Base-by-base conservation (phyloP, 2,888 invertebrate species). In the Oxycera nigricornis region DNA sequence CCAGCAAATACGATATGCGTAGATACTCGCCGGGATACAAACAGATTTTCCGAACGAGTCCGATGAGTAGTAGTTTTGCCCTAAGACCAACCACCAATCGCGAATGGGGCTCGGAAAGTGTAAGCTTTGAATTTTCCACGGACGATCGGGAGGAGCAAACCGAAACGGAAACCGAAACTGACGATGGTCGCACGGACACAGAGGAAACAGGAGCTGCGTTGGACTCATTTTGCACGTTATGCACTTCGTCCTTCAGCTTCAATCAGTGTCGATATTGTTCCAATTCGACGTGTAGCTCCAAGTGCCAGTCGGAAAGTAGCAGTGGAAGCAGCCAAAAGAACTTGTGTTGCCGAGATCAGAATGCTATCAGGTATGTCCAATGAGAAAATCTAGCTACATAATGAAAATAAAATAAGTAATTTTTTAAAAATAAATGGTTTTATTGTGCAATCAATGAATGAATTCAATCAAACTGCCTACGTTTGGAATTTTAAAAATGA, bases 241-340 rank as follows among this genome's bases (percentile, higher is more conserved):
- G 85, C 78, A 85, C 85, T 4, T 85, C 85, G 7, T 83, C 84
- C n/a, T 85, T 85, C 76, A 85, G 85, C 77, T 85, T 84, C 75
- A 84, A 83, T 57, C 83, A 83, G 73, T 84, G 83, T 75, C 82
- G 82, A 55, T 82, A 78, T 77, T 85, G 85, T 77, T 83, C 82
- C n/a, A 82, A 82, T 73, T 84, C 85, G 0, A 77, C 81, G 1
- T 85, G 84, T 74, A 83, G 83, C 74, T 85, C 84, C 20, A 84
- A 84, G 75, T 84, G 85, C 77, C 80, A 82, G 72, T 83, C 84
- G 17, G 82, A 82, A 59, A 80, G 6, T 17, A 46, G 46, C 14
- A 17, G 14, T 3, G n/a, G n/a, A n/a, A 39, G 14, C 14, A 14
- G 39, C 7, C 7, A 39, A 14, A 55, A 22, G 79, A 79, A 7